phyloP scores from a whole-genome alignment of 2,888 invertebrate species.

The Cantharis lateralis region DNA sequence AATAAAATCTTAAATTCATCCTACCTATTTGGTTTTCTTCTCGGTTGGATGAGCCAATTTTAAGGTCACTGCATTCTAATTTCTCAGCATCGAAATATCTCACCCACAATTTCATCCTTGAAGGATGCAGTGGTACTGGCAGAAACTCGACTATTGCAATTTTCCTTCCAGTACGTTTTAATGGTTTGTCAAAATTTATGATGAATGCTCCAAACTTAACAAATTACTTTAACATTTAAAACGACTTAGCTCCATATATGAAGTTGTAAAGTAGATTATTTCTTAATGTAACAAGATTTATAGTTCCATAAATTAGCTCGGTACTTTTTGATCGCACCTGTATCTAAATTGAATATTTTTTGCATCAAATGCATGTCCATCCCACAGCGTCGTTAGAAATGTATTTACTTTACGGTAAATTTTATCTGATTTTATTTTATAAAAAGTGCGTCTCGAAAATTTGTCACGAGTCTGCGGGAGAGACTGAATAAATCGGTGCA shows the following conservation, averaged over 20 bases:
- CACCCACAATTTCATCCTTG: not conserved
- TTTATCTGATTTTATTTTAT: conserved; percentile 2
- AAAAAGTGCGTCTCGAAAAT: conserved; percentile 11
- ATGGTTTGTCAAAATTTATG: conserved; percentile 9
- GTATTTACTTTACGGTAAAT: conserved; percentile 2
- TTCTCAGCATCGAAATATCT: conserved; percentile 5
- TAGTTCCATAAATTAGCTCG: not conserved
- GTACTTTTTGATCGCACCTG: not conserved
- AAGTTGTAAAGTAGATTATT: conserved; percentile 9
- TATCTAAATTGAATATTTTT: not conserved
- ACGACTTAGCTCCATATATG: conserved; percentile 11
- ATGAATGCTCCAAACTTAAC: conserved; percentile 14
- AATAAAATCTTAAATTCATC: conserved; percentile 29
- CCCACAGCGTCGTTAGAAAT: not conserved
- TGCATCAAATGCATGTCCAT: not conserved
- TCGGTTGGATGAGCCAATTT: conserved; percentile 18
- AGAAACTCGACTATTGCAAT: conserved; percentile 5
- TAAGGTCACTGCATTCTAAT: conserved; percentile 19
- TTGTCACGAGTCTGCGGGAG: conserved; percentile 13
- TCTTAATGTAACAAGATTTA: not conserved
- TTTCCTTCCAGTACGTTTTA: conserved; percentile 3
- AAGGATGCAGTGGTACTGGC: not conserved
- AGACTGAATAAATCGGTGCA: conserved; percentile 24
- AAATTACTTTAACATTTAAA: conserved; percentile 21
- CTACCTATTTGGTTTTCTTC: conserved; percentile 20